Conservation (phyloP, 2,888 invertebrate genomes). For the Oxyteleia sp. region DNA sequence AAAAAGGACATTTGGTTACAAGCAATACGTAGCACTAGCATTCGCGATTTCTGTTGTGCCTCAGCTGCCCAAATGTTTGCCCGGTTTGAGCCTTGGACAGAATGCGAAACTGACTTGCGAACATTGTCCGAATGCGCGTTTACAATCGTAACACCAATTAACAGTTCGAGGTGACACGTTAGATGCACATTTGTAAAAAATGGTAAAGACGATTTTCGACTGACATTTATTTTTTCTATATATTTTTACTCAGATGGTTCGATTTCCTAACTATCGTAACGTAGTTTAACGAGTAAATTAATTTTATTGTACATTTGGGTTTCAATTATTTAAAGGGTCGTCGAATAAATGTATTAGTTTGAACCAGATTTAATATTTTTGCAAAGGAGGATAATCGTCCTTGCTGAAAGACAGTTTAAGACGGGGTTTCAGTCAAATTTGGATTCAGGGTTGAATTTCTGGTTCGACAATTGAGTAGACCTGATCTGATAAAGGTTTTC, state of each 20-base stretch:
- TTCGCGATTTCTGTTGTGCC: slow-evolving; percentile 63
- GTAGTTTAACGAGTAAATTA: slow-evolving; percentile 11
- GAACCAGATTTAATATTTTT: too few relatives aligned
- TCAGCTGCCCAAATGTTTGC: slow-evolving; percentile 62
- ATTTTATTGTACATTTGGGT: too few relatives aligned
- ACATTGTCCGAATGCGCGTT: not conserved
- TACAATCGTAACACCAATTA: slow-evolving; percentile 49
- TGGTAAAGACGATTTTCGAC: slow-evolving; percentile 44
- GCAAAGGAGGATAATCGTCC: too few relatives aligned
- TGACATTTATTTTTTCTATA: slow-evolving; percentile 65
- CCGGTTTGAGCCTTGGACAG: slow-evolving; percentile 68
- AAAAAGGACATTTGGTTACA: slow-evolving; percentile 26
- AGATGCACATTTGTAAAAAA: slow-evolving; percentile 38
- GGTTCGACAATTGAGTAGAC: not conserved
- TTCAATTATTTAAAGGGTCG: too few relatives aligned
- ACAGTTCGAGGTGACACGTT: slow-evolving; percentile 20
- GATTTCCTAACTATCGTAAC: slow-evolving; percentile 38
- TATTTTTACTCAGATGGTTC: slow-evolving; percentile 65
- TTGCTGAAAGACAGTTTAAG: too few relatives aligned
- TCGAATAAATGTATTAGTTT: too few relatives aligned
- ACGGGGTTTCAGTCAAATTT: too few relatives aligned
- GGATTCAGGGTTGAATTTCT: slow-evolving; percentile 3
- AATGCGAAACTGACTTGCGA: slow-evolving; percentile 56
- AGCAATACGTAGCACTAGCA: slow-evolving; percentile 24
- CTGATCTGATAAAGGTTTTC: not conserved